Conservation (phyloP, 2,113 vertebrate species). For the Brienomyrus longianalis region DNA sequence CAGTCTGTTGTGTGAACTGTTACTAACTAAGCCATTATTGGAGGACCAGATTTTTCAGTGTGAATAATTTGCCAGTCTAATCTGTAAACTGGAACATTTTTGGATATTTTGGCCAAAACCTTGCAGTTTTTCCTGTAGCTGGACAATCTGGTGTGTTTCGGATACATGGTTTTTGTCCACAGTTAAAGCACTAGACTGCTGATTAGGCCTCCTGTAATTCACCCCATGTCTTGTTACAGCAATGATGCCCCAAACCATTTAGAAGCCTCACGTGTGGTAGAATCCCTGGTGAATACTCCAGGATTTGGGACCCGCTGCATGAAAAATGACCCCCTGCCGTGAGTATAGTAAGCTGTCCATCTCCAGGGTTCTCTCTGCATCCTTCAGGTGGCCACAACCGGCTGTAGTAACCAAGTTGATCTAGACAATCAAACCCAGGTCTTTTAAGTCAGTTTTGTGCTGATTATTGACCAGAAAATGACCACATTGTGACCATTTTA, state of each 20-base stretch:
- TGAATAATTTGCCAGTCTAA: not conserved
- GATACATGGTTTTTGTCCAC: not conserved
- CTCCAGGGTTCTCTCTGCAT: not conserved
- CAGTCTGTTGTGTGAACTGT: not conserved
- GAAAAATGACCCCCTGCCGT: conserved; percentile 78
- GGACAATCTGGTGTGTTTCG: not conserved
- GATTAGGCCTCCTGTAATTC: conserved; percentile 9
- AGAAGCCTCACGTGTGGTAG: conserved; percentile 65
- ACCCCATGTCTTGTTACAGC: conserved; percentile 48
- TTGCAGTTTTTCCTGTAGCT: conserved; percentile 6
- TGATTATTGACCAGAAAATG: not conserved
- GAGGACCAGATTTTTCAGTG: not conserved
- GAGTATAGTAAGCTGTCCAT: conserved; percentile 48
- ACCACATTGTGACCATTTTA: not conserved
- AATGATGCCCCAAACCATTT: conserved; percentile 71
- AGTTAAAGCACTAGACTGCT: conserved; percentile 20
- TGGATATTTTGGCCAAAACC: not conserved
- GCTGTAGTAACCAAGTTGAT: not conserved
- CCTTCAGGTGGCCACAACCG: not conserved
- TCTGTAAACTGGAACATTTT: conserved; percentile 5
- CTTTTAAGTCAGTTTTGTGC: not conserved
- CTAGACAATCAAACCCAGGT: not conserved
- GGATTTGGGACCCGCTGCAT: conserved; percentile 94
- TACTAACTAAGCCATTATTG: not conserved
- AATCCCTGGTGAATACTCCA: conserved; percentile 71